phyloP scores from a whole-genome alignment of 2,888 invertebrate genomes.

The Caenorhabditis auriculariae region DNA sequence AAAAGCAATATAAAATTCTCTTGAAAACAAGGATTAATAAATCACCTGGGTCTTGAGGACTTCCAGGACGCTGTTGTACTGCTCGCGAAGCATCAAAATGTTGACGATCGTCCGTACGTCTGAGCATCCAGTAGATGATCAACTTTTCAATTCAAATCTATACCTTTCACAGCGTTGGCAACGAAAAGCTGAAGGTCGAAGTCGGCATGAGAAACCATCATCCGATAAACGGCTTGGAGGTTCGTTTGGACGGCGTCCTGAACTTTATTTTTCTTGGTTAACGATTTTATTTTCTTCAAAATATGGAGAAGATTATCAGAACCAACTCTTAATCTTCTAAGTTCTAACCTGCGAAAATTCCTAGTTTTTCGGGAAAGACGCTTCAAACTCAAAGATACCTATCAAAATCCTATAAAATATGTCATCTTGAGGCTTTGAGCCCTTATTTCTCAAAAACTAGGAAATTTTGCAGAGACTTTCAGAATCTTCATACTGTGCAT shows the following conservation, averaged over 20 bases:
- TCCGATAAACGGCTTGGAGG: constrained; percentile 80
- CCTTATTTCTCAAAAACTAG: too few relatives aligned
- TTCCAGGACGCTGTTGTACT: constrained; percentile 74
- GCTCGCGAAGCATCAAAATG: constrained; percentile 80
- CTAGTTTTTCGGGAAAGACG: too few relatives aligned
- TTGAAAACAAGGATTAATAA: not conserved
- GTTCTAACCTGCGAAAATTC: too few relatives aligned
- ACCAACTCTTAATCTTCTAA: not conserved
- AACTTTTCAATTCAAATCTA: not conserved
- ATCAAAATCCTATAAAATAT: too few relatives aligned
- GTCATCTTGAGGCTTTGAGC: too few relatives aligned
- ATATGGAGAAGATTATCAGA: not conserved
- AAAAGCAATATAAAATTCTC: too few relatives aligned
- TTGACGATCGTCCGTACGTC: constrained; percentile 89
- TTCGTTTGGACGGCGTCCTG: constrained; percentile 79
- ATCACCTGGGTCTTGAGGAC: constrained; percentile 70
- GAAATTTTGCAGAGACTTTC: too few relatives aligned
- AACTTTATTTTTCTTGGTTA: constrained; percentile 1
- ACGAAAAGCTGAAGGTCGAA: constrained; percentile 84
- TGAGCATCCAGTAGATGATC: constrained; percentile 26
- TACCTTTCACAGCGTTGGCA: constrained; percentile 78
- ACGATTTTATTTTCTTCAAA: not conserved
- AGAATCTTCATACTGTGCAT: too few relatives aligned
- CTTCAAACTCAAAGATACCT: too few relatives aligned
- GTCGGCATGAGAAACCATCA: constrained; percentile 92